Evolutionary conservation across 2,113 vertebrate genomes (phyloP).

Genomic region (Sclerurus mexicanus): DNA sequence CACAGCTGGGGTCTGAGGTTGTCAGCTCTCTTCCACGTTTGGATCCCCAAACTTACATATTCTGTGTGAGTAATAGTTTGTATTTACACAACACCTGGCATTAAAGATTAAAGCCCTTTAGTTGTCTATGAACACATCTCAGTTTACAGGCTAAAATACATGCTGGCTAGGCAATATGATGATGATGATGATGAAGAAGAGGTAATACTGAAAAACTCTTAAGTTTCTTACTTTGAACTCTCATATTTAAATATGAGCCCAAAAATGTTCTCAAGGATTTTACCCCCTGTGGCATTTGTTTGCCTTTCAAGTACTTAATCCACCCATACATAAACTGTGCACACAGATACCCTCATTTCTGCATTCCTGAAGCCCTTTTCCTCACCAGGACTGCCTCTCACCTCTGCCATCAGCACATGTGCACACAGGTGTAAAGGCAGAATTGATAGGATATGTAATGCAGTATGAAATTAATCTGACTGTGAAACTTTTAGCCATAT

Average conservation of each 20-base stretch:
- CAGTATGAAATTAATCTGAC: neutral
- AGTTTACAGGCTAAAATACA: neutral
- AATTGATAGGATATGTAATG: neutral
- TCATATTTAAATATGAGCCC: neutral
- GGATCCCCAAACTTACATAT: neutral
- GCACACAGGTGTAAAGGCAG: neutral
- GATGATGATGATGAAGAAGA: neutral
- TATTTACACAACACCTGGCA: neutral
- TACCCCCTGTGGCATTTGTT: neutral
- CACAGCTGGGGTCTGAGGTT: neutral
- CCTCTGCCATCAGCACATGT: neutral
- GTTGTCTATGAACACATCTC: neutral
- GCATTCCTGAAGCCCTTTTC: neutral
- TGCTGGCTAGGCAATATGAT: neutral
- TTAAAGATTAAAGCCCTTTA: neutral
- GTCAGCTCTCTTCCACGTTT: neutral
- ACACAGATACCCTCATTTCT: neutral
- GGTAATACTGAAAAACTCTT: neutral
- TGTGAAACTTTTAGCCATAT: neutral
- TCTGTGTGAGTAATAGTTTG: neutral
- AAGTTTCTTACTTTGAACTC: neutral
- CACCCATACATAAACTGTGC: neutral
- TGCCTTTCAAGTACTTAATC: neutral
- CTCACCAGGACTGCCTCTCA: neutral
- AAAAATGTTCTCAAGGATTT: neutral